Evolutionary conservation across 2,113 vertebrate species (phyloP).

Genomic region (Odobenus rosmarus): DNA sequence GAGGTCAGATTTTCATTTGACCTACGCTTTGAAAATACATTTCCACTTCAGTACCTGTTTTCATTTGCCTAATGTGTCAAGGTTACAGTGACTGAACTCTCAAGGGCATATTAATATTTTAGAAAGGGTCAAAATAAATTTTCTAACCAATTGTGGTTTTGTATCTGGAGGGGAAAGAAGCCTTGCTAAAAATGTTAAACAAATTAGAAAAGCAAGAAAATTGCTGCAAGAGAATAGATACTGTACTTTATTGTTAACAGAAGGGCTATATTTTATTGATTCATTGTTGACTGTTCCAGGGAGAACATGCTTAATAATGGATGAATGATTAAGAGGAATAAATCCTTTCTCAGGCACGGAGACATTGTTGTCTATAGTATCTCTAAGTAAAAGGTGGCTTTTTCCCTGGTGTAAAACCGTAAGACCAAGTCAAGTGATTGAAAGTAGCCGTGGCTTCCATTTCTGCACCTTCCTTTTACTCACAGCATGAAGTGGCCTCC

Average conservation of each 20-base stretch:
- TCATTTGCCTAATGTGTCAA: slow-evolving; percentile 42
- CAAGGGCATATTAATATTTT: slow-evolving; percentile 44
- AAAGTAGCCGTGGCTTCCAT: background rate
- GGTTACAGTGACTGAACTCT: background rate
- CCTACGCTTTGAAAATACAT: slow-evolving; percentile 2
- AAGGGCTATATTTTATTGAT: slow-evolving; percentile 66
- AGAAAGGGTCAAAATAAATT: slow-evolving; percentile 31
- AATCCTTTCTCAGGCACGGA: background rate
- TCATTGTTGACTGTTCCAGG: slow-evolving; percentile 38
- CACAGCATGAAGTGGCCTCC: background rate
- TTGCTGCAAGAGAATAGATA: background rate
- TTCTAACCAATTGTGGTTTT: slow-evolving; percentile 49
- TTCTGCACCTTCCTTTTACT: background rate
- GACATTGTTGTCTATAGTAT: background rate
- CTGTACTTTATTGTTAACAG: background rate
- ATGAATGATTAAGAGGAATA: slow-evolving; percentile 30
- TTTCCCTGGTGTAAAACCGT: background rate
- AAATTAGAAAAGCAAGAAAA: slow-evolving; percentile 50
- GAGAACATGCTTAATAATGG: slow-evolving; percentile 57
- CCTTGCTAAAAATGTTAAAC: slow-evolving; percentile 50
- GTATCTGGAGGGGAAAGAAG: background rate
- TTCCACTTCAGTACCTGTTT: background rate
- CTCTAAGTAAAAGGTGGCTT: background rate
- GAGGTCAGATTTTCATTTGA: slow-evolving; percentile 14
- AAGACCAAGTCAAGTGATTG: background rate